Base-by-base conservation (phyloP, 2,113 vertebrate genomes). In the Sorex araneus region DNA sequence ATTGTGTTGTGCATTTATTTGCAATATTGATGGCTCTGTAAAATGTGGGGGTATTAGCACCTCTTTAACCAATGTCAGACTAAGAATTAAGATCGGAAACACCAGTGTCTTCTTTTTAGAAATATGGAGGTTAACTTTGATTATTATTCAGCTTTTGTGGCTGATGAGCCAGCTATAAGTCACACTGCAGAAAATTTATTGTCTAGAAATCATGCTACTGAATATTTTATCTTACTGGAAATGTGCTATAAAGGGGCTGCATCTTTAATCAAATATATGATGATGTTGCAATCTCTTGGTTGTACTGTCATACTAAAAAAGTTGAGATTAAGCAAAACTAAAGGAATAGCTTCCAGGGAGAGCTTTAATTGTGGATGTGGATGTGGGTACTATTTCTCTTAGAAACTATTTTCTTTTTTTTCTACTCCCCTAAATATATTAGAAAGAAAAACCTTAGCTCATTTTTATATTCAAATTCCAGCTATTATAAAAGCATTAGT, bases 181-280 rank as follows among this genome's bases (percentile, higher is more conserved):
- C 95, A 94, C 80, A 94, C 50, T 91, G 81, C 94, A 57, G 94
- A 93, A 96, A 97, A 97, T 96, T 95, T 94, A 96, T 96, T 50
- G 19, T 94, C 90, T 97, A 90, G 95, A 98, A 98, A 97, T 97
- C 80, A 91, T 93, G 90, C 81, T 73, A 63, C 80, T 95, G 95
- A 96, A 96, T 97, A 97, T 96, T 97, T 98, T 96, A 96, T 97
- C 94, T 97, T 94, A 91, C 91, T 94, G 93, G 90, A 77, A 97
- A 95, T 92, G 88, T 86, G 92, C 81, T 96, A 67, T 96, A 95
- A 97, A 97, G 96, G 81, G 86, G 88, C 74, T 75, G 77, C 93
- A 95, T 94, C 93, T 96, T 97, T 97, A 97, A 97, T 97, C 90
- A 96, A 94, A 87, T 92, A 92, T 81, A 78, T 92, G 94, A 96